Conservation (phyloP, 2,797 vertebrate species). For the Tadarida brasiliensis region DNA sequence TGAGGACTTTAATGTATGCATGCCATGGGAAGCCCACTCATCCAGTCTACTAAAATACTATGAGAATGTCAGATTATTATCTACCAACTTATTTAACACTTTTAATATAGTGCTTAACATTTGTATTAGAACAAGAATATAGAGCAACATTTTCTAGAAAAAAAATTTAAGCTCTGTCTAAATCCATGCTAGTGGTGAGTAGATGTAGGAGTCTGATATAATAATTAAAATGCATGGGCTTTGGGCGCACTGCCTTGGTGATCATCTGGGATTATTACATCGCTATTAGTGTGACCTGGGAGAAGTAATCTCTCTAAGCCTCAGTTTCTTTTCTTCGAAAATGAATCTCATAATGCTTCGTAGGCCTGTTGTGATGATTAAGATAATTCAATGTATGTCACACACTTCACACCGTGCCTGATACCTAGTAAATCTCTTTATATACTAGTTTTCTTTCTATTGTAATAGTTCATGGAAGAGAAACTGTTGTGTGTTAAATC, state of each 20-base stretch:
- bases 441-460: neutral
- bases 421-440: neutral
- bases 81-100: neutral
- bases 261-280: slow-evolving; percentile 31
- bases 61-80: neutral
- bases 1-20: neutral
- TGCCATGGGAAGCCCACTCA: neutral
- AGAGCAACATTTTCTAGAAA: neutral
- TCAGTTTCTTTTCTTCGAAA: slow-evolving; percentile 31
- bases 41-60: neutral
- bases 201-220: neutral
- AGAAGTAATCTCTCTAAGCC: neutral
- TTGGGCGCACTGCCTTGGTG: neutral
- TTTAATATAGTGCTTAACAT: slow-evolving; percentile 25
- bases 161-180: neutral
- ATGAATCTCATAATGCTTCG: neutral
- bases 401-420: neutral
- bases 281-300: neutral
- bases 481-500: slow-evolving; percentile 17
- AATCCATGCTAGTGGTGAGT: neutral
- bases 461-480: slow-evolving; percentile 18
- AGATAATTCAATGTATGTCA: neutral
- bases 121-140: slow-evolving; percentile 20
- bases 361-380: neutral
- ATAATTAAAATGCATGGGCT: neutral